Evolutionary conservation across 1,140 invertebrate genomes (phyloP), one percentile per base, ranked within the genome.

Genomic region (Calliphora vicina): DNA sequence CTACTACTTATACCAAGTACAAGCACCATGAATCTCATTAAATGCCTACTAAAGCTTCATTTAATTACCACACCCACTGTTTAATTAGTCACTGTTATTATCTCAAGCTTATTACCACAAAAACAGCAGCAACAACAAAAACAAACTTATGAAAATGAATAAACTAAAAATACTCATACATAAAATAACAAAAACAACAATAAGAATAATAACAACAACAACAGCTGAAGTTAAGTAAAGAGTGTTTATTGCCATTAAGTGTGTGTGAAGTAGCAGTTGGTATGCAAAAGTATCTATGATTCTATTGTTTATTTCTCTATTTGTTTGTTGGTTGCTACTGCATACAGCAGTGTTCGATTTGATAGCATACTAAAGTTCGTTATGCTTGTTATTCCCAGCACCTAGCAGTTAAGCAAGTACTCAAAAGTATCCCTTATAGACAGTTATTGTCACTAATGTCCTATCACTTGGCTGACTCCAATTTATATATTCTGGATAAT

Each of bases 31-130:
- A 78, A 78, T 45, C 74, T 42, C 15, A 78, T 78, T 78, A 23
- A 78, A 43, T 78, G 74, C 74, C 74, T 78, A 43, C 42, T 10
- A 78, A 78, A 23, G 74, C 74, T 78, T 78, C n/a, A 78, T 78
- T 45, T 78, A 78, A 78, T 78, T 78, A 78, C 74, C 74, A 78
- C 74, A 78, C 74, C 74, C 74, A 78, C 35, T 43, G 74, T 43
- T 78, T 78, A 78, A 78, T 78, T 78, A 78, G 74, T 45, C 35
- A 78, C 15, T 78, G 74, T 45, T 43, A 78, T 78, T 78, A 78
- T 78, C 74, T 78, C 25, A 43, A 78, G 74, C 6, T 43, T 23
- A 78, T 43, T 78, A 45, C n/a, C n/a, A 4, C 74, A n/a, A 67
- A 67, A 67, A 67, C 20, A 67, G 12, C 4, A 67, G 10, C 61